Percentiles rank a stretch among this genome's conserved stretches.
These are phyloP conservation scores for Mus pahari DNA, from an alignment of 2,113 vertebrate genomes.

Conservation along the genomic window DNA sequence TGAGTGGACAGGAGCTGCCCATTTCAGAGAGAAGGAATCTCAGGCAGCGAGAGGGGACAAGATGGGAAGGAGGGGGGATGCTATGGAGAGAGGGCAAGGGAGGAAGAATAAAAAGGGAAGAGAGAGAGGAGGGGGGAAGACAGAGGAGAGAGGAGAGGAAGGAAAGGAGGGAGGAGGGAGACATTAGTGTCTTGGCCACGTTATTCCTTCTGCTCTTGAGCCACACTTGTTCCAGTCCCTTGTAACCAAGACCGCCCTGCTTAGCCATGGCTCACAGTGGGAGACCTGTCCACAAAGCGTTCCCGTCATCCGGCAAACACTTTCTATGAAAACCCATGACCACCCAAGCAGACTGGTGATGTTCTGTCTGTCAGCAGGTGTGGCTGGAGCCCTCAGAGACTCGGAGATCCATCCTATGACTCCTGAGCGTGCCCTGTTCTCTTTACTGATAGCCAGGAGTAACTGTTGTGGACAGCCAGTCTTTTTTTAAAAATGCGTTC, in stretches of 20 bases:
- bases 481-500: background rate
- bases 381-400: background rate
- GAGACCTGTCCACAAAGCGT: background rate
- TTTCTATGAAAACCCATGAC: accelerated
- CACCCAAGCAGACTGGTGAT: background rate
- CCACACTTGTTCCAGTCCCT: background rate
- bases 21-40: background rate
- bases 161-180: too few relatives aligned
- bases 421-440: background rate
- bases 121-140: too few relatives aligned
- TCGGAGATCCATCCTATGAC: background rate
- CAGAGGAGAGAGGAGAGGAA: background rate
- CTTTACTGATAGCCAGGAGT: too few relatives aligned
- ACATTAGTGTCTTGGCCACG: background rate
- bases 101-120: background rate
- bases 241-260: background rate
- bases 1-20: background rate
- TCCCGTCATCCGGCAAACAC: background rate
- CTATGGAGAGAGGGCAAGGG: slow-evolving; percentile 37
- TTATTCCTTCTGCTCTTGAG: background rate
- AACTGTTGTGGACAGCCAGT: background rate
- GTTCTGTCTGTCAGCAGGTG: too few relatives aligned
- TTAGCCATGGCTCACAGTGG: background rate
- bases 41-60: background rate
- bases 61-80: background rate